These are phyloP conservation scores for Cephus cinctus DNA, from an alignment of 1,140 invertebrate genomes.

Conservation along the genomic window DNA sequence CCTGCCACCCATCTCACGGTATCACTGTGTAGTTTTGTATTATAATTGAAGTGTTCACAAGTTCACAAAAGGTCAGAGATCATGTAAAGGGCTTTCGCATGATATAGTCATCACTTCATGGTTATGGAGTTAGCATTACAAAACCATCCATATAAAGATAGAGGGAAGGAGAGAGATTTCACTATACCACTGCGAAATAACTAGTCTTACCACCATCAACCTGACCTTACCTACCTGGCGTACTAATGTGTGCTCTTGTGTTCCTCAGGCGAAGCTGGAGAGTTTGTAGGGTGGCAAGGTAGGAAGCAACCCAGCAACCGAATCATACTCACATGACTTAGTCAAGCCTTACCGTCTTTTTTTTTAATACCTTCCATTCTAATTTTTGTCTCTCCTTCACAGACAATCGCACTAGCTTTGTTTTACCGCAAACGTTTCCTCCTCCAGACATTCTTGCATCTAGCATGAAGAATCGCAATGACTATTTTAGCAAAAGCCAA, in stretches of 20 bases:
- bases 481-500: not conserved
- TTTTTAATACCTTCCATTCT: slow-evolving; percentile 30
- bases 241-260: slow-evolving; percentile 60
- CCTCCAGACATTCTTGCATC: slow-evolving; percentile 25
- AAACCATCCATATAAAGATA: no score
- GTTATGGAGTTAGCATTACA: no score
- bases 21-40: no score
- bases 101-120: no score
- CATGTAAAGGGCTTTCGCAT: no score
- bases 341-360: slow-evolving; percentile 38
- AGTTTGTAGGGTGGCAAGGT: slow-evolving; percentile 85
- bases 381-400: slow-evolving; percentile 29
- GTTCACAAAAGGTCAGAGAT: no score
- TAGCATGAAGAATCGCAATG: slow-evolving; percentile 22
- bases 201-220: slow-evolving; percentile 54
- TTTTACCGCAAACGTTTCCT: slow-evolving; percentile 21
- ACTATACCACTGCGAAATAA: slow-evolving; percentile 53
- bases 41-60: no score
- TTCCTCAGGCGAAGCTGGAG: slow-evolving; percentile 75
- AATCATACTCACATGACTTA: slow-evolving; percentile 57
- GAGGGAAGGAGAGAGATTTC: no score
- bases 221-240: slow-evolving; percentile 57
- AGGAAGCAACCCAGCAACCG: slow-evolving; percentile 61
- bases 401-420: slow-evolving; percentile 35
- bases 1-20: no score